These are phyloP conservation scores for Arge pagana DNA, from an alignment of 2,888 invertebrate species.

Conservation along the genomic window DNA sequence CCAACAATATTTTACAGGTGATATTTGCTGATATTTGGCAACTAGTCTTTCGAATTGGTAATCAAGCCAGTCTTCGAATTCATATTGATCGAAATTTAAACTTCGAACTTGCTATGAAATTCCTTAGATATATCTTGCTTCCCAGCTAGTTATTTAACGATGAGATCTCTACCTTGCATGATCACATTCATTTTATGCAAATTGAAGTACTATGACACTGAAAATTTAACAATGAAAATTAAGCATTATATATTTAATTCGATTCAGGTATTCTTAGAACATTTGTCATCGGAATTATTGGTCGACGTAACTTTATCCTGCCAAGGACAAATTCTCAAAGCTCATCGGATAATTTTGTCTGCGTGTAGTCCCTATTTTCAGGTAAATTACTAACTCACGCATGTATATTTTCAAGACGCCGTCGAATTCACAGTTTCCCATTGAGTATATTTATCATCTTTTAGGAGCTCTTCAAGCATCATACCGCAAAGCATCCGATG, in stretches of 20 bases:
- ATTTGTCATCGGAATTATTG: constrained; percentile 55
- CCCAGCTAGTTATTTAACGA: no score
- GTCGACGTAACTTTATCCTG: constrained; percentile 61
- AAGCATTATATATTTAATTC: constrained; percentile 2
- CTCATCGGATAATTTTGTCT: constrained; percentile 61
- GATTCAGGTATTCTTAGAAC: constrained; percentile 55
- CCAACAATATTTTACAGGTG: constrained; percentile 58
- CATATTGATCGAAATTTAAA: no score
- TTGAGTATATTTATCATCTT: constrained; percentile 14
- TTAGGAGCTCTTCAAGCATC: constrained; percentile 56
- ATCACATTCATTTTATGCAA: not conserved
- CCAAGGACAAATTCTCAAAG: constrained; percentile 59
- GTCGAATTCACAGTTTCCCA: not conserved
- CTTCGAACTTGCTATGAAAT: no score
- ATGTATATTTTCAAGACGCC: not conserved
- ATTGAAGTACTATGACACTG: not conserved
- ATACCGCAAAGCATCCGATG: constrained; percentile 55
- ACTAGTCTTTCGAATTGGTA: no score
- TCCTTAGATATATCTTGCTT: no score
- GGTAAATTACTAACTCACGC: constrained; percentile 39
- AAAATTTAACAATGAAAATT: not conserved
- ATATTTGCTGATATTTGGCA: no score
- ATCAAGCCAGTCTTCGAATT: no score
- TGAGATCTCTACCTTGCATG: no score
- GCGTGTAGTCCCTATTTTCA: constrained; percentile 61